Evolutionary conservation across 1,140 invertebrate genomes (phyloP), one percentile per base, ranked within the genome.

Genomic region (Homalodisca vitripennis): DNA sequence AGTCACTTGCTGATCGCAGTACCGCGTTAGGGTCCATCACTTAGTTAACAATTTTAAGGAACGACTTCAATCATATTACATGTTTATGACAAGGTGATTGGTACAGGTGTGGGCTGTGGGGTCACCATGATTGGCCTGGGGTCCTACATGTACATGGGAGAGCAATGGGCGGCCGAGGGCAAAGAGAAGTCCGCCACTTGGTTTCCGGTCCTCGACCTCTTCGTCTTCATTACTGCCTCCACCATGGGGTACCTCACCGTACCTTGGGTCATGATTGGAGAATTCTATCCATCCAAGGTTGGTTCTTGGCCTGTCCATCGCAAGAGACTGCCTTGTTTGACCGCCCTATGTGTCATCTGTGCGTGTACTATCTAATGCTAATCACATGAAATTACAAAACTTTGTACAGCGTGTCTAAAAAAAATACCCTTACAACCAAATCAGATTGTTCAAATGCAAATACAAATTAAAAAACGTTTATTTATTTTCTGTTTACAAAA

Each of bases 181-280:
- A 20, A 20, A 17, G 26, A n/a, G 0, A 67, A 73, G 10, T 47
- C 62, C 2, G 77, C 82, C 69, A 84, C 85, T 0, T 90, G 87
- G 87, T 78, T 89, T 6, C 88, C 88, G 0, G 80, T 88, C 0
- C 75, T 83, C 1, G 83, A 83, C 68, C 85, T 90, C 67, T 87
- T 85, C 71, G 69, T 83, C 0, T 90, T 88, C 74, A 88, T 83
- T 0, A 79, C 88, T 14, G 80, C 83, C 6, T 89, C 87, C 51
- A 88, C 87, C 0, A 75, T 89, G 20, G 88, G 88, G 0, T 90
- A 88, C 70, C 75, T 89, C 10, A 87, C 89, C 17, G 84, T 90
- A 12, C 88, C 88, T 0, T 89, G 88, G 87, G 82, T 90, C 0
- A 89, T 90, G 87, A 89, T 90, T 69, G 87, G 88, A 1, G 88